Percentiles rank a stretch among this genome's conserved stretches.
Conservation (phyloP, 2,113 vertebrate genomes). For the Pangasianodon gigas region DNA sequence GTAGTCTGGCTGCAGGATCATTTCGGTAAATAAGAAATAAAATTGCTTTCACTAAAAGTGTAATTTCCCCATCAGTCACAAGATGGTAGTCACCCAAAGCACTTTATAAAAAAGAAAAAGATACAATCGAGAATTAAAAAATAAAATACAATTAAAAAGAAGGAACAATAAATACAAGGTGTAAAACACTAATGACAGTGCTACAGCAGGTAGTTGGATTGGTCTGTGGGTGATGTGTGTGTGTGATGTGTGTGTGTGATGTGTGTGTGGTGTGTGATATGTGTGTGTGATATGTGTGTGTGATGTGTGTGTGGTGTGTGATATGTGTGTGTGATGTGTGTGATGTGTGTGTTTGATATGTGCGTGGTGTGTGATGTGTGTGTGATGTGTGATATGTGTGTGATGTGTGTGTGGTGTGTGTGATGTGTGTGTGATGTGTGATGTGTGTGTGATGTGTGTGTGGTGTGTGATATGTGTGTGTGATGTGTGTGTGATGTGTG, state of each 20-base stretch:
- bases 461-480: too few relatives aligned
- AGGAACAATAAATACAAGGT: too few relatives aligned
- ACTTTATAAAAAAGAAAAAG: background rate
- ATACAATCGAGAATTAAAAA: background rate
- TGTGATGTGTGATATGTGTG: too few relatives aligned
- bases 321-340: background rate
- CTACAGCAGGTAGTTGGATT: background rate
- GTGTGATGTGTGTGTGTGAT: too few relatives aligned
- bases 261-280: too few relatives aligned
- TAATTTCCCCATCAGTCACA: slow-evolving; percentile 6
- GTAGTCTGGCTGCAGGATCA: background rate
- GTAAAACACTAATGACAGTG: too few relatives aligned
- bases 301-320: background rate
- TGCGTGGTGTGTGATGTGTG: too few relatives aligned
- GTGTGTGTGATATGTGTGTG: too few relatives aligned
- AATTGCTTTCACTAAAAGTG: background rate
- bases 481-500: too few relatives aligned
- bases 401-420: background rate
- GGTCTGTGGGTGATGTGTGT: background rate
- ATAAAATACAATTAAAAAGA: background rate
- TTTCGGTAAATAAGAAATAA: background rate
- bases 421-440: too few relatives aligned
- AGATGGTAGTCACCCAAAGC: background rate
- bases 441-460: too few relatives aligned
- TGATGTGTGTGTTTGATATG: too few relatives aligned